phyloP scores from a whole-genome alignment of 2,797 vertebrate species.

The Sorex maritimensis region DNA sequence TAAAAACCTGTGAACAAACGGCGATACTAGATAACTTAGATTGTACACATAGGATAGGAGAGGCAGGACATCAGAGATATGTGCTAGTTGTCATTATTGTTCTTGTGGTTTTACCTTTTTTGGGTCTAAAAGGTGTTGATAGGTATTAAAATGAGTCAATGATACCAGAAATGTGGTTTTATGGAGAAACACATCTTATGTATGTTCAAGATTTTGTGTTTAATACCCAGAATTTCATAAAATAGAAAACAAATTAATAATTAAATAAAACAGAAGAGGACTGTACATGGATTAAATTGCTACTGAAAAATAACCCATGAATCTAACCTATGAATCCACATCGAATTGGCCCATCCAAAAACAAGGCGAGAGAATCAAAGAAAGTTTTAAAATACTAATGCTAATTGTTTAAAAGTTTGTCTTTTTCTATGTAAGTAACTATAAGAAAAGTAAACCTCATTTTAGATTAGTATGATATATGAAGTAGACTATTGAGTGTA shows the following conservation, averaged over 20 bases:
- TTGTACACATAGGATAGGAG: background rate
- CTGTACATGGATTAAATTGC: background rate
- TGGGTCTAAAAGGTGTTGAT: slow-evolving; percentile 8
- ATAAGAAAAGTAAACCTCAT: background rate
- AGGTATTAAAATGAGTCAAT: slow-evolving; percentile 20
- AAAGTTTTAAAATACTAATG: background rate
- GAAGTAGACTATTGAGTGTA: background rate
- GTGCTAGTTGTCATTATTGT: background rate
- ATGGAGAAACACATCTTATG: no score
- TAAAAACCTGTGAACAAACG: background rate
- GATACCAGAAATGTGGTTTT: no score
- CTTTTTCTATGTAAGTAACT: slow-evolving; percentile 35
- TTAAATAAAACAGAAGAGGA: slow-evolving; percentile 26
- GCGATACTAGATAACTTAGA: background rate
- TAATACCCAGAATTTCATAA: no score
- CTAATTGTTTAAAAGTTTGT: background rate
- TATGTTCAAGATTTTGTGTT: no score
- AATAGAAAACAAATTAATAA: background rate
- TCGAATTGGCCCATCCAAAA: background rate
- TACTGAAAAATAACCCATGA: background rate
- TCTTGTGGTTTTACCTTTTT: background rate
- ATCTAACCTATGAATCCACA: background rate
- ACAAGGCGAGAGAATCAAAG: slow-evolving; percentile 22
- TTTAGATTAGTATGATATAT: background rate
- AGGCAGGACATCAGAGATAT: background rate